Base-by-base conservation (phyloP, 1,140 invertebrate species). In the Orchesella cincta region DNA sequence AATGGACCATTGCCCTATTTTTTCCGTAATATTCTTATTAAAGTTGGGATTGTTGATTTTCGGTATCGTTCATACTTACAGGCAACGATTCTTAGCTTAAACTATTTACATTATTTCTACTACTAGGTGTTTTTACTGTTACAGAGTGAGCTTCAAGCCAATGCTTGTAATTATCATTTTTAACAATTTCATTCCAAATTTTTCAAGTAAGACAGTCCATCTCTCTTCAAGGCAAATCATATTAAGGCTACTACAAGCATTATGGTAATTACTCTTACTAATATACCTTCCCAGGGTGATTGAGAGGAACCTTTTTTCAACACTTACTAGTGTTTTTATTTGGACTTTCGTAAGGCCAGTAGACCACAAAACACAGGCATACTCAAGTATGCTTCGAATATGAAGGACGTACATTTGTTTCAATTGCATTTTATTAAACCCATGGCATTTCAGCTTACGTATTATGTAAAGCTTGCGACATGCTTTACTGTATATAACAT, bases 381-480 rank as follows among this genome's bases (percentile, higher is more conserved):
- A 67, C 33, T 67, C 62, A 31, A 67, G 31, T 31, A 67, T 67
- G 33, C 62, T 67, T 12, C 62, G 62, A 16, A 67, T 67, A n/a
- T 67, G 62, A 5, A 33, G 12, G 12, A 67, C 31, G n/a, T 67
- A 67, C 12, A 67, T 33, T 14, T 29, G 29, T 31, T 8, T 5
- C 8, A 67, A 29, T 33, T 67, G 62, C 1, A 29, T 31, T 14
- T 14, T 29, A 33, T 1, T 8, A 33, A 67, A 67, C 2, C 62
- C 62, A 8, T 31, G 14, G 12, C 28, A 67, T 33, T 33, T 29
- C 23, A 67, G 31, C n/a, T 33, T 67, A 3, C 62, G 26, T n/a
- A 67, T 12, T 12, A 67, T 67, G n/a, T 31, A 33, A 8, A 67
- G 62, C 23, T 67, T 67, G 3, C 23, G 8, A 33, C 31, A 8